Evolutionary conservation across 2,797 vertebrate genomes (phyloP).

Genomic region (Aphelocoma californica): DNA sequence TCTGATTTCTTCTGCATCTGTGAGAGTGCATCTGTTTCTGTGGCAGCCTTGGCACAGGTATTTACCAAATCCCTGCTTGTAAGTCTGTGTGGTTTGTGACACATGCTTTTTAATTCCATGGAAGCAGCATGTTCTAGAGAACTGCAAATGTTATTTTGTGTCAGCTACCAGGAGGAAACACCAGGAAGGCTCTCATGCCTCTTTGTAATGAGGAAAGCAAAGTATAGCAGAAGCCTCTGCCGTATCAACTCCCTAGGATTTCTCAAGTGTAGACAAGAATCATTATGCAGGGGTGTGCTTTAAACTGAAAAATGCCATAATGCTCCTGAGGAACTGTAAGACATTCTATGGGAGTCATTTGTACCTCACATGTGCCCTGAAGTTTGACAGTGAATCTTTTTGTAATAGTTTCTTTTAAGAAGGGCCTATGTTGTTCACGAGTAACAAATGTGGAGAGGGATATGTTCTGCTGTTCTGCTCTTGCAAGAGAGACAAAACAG

Average conservation of each 20-base stretch:
- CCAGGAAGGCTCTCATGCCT: neutral
- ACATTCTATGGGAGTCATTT: neutral
- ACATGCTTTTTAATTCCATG: neutral
- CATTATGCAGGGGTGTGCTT: neutral
- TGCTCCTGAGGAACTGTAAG: neutral
- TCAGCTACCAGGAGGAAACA: neutral
- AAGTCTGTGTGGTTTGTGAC: neutral
- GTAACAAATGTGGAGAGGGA: neutral
- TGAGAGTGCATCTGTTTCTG: neutral
- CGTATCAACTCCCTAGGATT: neutral
- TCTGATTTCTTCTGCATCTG: neutral
- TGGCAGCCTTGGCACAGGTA: neutral
- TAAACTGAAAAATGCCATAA: neutral
- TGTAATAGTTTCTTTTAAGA: neutral
- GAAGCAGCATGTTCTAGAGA: neutral
- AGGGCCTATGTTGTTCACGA: neutral
- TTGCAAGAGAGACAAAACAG: neutral
- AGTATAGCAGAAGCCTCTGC: neutral
- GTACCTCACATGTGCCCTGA: neutral
- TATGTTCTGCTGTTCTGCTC: neutral
- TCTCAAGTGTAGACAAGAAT: neutral
- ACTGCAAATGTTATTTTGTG: neutral
- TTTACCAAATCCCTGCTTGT: neutral
- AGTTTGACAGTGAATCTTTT: neutral
- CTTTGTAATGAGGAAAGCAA: neutral